phyloP scores from a whole-genome alignment of 2,113 vertebrate species.

The Chaenogobius annularis region DNA sequence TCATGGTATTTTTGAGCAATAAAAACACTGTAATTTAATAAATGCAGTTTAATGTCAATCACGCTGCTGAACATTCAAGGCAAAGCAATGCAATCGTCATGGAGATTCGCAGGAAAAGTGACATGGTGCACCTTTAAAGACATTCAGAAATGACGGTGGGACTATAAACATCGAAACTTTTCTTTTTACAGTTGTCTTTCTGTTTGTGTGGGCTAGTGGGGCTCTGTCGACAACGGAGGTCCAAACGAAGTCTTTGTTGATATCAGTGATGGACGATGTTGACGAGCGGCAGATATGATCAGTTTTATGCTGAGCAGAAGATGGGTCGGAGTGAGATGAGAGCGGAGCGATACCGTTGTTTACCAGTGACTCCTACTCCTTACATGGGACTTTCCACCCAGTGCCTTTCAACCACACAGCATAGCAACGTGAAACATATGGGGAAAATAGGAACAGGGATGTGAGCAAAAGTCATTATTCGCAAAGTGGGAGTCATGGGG shows the following conservation, averaged over 20 bases:
- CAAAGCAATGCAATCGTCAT: neutral
- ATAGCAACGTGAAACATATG: slow-evolving; percentile 53
- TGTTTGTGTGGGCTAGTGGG: slow-evolving; percentile 7
- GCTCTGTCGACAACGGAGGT: slow-evolving; percentile 29
- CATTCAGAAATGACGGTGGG: neutral
- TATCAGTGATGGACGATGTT: slow-evolving; percentile 50
- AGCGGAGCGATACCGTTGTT: slow-evolving; percentile 40
- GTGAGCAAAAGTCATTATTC: slow-evolving; percentile 48
- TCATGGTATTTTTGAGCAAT: neutral
- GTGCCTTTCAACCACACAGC: slow-evolving; percentile 30
- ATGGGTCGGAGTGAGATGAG: slow-evolving; percentile 33
- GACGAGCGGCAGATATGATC: slow-evolving; percentile 44
- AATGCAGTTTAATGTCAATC: neutral
- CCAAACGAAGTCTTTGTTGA: slow-evolving; percentile 50
- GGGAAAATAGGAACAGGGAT: slow-evolving; percentile 44
- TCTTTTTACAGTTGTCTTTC: slow-evolving; percentile 23
- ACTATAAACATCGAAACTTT: slow-evolving; percentile 25
- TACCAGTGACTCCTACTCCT: slow-evolving; percentile 37
- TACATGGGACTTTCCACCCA: slow-evolving; percentile 49
- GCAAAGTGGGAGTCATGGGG: slow-evolving; percentile 44
- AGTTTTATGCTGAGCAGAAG: slow-evolving; percentile 28
- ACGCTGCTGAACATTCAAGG: neutral
- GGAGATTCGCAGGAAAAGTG: neutral
- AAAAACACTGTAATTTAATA: neutral
- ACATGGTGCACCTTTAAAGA: neutral